These are phyloP conservation scores for Mormyrus lacerda DNA, from an alignment of 2,113 vertebrate species.

Conservation along the genomic window DNA sequence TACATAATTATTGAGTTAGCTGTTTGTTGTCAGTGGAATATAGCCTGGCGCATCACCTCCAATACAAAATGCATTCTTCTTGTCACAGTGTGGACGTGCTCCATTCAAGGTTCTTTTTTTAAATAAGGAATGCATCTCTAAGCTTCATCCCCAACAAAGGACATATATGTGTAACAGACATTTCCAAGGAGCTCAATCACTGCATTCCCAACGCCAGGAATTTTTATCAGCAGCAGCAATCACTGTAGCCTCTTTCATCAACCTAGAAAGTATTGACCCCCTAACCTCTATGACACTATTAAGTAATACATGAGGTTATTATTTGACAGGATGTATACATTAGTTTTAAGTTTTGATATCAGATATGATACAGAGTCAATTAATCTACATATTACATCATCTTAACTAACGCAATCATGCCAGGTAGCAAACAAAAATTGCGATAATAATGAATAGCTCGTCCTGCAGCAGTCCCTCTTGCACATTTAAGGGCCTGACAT, in stretches of 20 bases:
- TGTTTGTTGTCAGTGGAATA: not conserved
- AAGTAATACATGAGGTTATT: not conserved
- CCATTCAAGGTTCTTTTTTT: not conserved
- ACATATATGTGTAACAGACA: not conserved
- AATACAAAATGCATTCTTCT: not conserved
- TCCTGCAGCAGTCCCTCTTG: constrained; percentile 35
- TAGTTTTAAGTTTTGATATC: constrained; percentile 31
- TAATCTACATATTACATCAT: constrained; percentile 46
- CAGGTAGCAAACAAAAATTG: constrained; percentile 28
- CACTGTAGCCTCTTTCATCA: not conserved
- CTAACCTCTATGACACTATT: constrained; percentile 21
- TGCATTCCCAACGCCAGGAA: not conserved
- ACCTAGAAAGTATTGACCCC: not conserved
- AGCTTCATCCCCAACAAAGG: not conserved
- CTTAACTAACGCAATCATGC: constrained; percentile 31
- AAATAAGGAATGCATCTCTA: not conserved
- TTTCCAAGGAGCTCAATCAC: not conserved
- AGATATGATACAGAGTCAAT: constrained; percentile 41
- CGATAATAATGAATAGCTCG: constrained; percentile 32
- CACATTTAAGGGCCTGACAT: constrained; percentile 40
- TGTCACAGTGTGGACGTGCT: not conserved
- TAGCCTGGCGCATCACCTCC: not conserved
- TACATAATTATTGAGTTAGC: not conserved
- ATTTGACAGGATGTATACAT: constrained; percentile 29
- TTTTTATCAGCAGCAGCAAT: not conserved